Evolutionary conservation across 2,113 vertebrate species (phyloP).

Genomic region (Burhinus oedicnemus): DNA sequence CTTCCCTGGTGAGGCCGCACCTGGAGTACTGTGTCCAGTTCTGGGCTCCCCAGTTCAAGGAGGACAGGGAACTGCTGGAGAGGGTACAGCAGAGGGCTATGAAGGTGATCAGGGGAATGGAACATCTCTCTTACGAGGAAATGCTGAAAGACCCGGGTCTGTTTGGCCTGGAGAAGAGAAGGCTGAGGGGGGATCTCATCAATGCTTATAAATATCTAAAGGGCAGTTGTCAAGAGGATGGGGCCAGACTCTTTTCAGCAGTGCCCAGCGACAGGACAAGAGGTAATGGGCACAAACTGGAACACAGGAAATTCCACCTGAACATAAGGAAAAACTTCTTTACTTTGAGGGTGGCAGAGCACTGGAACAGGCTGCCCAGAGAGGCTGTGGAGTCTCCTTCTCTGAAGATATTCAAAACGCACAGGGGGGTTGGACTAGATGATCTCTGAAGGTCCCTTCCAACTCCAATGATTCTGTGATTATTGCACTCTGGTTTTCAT

Average conservation of each 20-base stretch:
- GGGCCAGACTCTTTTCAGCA: not conserved
- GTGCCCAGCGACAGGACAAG: not conserved
- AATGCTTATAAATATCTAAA: not conserved
- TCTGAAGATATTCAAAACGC: not conserved
- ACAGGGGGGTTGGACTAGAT: not conserved
- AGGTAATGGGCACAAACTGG: not conserved
- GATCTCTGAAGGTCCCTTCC: not conserved
- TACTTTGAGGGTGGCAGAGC: not conserved
- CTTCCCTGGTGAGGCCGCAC: not conserved
- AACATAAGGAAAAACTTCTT: not conserved
- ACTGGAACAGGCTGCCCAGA: not conserved
- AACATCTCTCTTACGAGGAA: not conserved
- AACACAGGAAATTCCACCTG: not conserved
- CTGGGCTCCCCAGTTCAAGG: not conserved
- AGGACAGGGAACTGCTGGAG: not conserved
- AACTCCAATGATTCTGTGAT: not conserved
- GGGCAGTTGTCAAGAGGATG: not conserved
- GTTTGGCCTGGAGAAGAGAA: not conserved
- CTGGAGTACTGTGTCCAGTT: not conserved
- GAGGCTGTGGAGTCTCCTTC: not conserved
- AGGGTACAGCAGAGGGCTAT: not conserved
- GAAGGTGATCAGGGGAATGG: not conserved
- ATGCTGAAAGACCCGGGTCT: not conserved
- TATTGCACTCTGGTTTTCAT: not conserved
- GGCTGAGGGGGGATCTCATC: not conserved